Conservation (phyloP, 2,888 invertebrate species). For the Acleris holmiana region DNA sequence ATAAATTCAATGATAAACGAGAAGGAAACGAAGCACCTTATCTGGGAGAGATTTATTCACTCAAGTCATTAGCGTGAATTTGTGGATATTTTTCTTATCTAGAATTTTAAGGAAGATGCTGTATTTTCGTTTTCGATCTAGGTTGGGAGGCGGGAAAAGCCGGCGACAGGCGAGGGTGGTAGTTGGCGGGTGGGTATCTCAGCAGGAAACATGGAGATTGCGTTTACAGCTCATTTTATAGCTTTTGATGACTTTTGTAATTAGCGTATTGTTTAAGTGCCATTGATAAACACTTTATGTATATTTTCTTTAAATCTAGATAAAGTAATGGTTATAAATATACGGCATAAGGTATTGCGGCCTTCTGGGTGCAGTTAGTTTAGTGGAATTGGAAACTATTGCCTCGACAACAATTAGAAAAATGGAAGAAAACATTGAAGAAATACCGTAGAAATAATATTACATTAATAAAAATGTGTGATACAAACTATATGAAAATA, state of each 20-base stretch:
- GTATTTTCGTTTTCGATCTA: constrained; percentile 83
- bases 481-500: too few relatives aligned
- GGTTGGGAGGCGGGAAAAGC: constrained; percentile 77
- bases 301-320: neutral
- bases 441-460: too few relatives aligned
- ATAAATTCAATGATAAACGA: constrained; percentile 34
- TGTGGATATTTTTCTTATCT: constrained; percentile 72
- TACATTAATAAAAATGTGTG: too few relatives aligned
- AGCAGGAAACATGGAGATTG: constrained; percentile 36
- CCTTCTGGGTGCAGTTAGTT: too few relatives aligned
- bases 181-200: constrained; percentile 82
- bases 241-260: neutral
- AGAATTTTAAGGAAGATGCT: constrained; percentile 68
- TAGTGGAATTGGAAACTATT: too few relatives aligned
- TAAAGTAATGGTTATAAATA: too few relatives aligned
- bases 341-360: too few relatives aligned
- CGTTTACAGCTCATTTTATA: constrained; percentile 15
- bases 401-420: too few relatives aligned
- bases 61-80: constrained; percentile 63
- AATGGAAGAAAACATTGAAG: too few relatives aligned
- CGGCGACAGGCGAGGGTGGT: constrained; percentile 73
- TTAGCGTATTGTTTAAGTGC: constrained; percentile 6
- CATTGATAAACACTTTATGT: neutral
- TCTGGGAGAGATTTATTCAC: constrained; percentile 47
- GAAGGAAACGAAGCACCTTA: constrained; percentile 39